phyloP scores from a whole-genome alignment of 2,888 invertebrate species.

The Lordiphosa andalusiaca region DNA sequence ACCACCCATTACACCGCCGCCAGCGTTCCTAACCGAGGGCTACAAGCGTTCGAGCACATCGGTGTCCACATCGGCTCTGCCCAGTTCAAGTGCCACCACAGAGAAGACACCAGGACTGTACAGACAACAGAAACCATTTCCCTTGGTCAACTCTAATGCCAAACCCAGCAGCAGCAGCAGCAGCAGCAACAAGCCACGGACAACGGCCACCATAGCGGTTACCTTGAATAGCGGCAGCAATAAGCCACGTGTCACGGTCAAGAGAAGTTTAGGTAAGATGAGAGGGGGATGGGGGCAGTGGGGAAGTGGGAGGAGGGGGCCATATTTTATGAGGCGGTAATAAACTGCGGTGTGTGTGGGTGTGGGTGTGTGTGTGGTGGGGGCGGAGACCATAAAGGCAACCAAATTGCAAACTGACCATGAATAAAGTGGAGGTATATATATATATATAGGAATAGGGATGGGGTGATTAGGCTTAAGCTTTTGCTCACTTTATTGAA shows the following conservation, averaged over 20 bases:
- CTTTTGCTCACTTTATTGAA: slow-evolving; percentile 55
- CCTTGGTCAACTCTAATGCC: slow-evolving; percentile 37
- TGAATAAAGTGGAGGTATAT: slow-evolving; percentile 7
- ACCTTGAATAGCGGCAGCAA: slow-evolving; percentile 55
- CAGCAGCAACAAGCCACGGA: slow-evolving; percentile 46
- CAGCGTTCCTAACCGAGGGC: slow-evolving; percentile 84
- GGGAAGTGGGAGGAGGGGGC: background rate
- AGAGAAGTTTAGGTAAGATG: slow-evolving; percentile 68
- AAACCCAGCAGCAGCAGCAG: slow-evolving; percentile 6
- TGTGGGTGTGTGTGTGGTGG: slow-evolving; percentile 20
- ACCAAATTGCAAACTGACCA: slow-evolving; percentile 35
- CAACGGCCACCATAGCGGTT: slow-evolving; percentile 67
- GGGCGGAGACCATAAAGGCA: slow-evolving; percentile 26
- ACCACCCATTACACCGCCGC: slow-evolving; percentile 86
- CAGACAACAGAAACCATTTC: slow-evolving; percentile 39
- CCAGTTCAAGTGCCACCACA: slow-evolving; percentile 45
- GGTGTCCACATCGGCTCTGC: slow-evolving; percentile 67
- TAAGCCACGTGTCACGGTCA: slow-evolving; percentile 67
- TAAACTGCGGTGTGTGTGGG: slow-evolving; percentile 22
- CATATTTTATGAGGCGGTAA: slow-evolving; percentile 34
- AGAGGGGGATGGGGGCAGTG: background rate
- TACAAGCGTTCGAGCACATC: slow-evolving; percentile 80
- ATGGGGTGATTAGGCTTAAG: slow-evolving; percentile 54
- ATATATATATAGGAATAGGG: background rate
- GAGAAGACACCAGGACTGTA: slow-evolving; percentile 25